phyloP scores from a whole-genome alignment of 1,140 invertebrate species.

The Drosophila kurseongensis region DNA sequence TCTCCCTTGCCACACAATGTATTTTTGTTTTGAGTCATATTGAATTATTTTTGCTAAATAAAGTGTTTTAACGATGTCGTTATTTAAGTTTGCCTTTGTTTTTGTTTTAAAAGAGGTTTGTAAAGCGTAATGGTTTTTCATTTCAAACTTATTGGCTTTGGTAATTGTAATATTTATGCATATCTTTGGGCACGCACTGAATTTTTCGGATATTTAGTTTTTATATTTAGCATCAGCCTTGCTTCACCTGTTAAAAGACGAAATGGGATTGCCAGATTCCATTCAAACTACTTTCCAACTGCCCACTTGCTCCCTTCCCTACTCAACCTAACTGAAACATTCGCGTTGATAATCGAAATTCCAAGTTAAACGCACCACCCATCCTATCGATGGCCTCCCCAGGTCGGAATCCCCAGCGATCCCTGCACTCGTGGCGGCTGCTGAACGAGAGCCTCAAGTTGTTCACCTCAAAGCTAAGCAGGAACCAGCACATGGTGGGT shows the following conservation, averaged over 20 bases:
- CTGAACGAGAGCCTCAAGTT: background rate
- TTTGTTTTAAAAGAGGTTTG: no score
- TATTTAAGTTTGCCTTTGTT: background rate
- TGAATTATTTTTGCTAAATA: constrained; percentile 34
- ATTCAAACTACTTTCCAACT: background rate
- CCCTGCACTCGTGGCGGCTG: background rate
- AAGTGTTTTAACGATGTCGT: constrained; percentile 17
- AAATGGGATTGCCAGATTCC: background rate
- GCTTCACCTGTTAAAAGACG: background rate
- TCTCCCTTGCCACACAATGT: constrained; percentile 12
- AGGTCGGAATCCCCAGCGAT: background rate
- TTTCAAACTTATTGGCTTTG: no score
- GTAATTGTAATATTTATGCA: no score
- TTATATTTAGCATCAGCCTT: background rate
- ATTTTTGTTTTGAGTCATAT: constrained; percentile 13
- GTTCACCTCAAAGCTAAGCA: background rate
- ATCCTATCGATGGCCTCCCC: background rate
- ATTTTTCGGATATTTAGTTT: no score
- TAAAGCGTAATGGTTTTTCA: no score
- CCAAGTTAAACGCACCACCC: background rate
- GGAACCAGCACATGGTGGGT: background rate
- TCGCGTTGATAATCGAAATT: constrained; percentile 3
- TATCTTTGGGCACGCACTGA: no score
- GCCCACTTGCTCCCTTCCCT: no score
- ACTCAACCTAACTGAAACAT: background rate